These are phyloP conservation scores for human (Homo sapiens) DNA, from an alignment of 2,113 vertebrate genomes.

Conservation along the genomic window DNA sequence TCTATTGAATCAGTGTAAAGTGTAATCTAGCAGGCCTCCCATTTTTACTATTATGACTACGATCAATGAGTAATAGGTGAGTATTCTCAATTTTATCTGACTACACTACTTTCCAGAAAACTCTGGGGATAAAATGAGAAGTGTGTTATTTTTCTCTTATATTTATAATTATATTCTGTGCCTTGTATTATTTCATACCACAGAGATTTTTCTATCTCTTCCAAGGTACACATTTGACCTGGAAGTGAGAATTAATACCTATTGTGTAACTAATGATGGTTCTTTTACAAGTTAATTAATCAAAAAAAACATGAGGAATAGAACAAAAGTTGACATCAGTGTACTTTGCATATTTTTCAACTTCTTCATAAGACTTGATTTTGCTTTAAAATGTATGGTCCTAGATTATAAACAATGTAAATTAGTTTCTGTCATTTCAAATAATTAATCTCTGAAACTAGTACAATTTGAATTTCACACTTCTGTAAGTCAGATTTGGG, in stretches of 20 bases:
- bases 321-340: not conserved
- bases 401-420: constrained; percentile 16
- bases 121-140: not conserved
- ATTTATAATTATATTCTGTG: not conserved
- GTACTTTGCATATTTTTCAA: not conserved
- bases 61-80: not conserved
- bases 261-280: constrained; percentile 30
- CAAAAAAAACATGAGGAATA: not conserved
- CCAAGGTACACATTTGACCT: constrained; percentile 8
- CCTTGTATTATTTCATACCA: not conserved
- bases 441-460: constrained; percentile 1
- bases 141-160: constrained; percentile 2
- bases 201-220: constrained; percentile 21
- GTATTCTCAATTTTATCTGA: not conserved
- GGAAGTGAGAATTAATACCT: not conserved
- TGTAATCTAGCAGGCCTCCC: not conserved
- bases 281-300: constrained; percentile 53
- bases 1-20: not conserved
- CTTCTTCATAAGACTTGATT: not conserved
- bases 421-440: constrained; percentile 26
- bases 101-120: not conserved
- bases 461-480: not conserved
- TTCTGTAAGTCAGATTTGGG: not conserved
- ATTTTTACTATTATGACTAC: not conserved
- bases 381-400: not conserved